These are phyloP conservation scores for Camponotus pennsylvanicus DNA, from an alignment of 1,140 invertebrate genomes.

Conservation along the genomic window DNA sequence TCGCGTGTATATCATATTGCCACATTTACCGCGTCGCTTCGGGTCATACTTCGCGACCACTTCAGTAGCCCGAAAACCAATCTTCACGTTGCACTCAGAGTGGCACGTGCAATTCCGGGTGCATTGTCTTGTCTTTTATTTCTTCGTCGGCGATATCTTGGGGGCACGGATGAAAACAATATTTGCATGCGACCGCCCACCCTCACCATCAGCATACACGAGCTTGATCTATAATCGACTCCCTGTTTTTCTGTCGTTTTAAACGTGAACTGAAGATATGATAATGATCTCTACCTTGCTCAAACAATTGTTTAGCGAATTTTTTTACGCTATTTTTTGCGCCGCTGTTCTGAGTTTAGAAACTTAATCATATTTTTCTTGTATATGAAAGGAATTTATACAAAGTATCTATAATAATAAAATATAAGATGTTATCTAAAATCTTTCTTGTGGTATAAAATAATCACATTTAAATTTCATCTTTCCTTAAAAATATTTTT, in stretches of 20 bases:
- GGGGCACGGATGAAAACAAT: conserved; percentile 55
- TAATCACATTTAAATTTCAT: conserved; percentile 25
- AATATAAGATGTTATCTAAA: background rate
- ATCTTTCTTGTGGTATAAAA: background rate
- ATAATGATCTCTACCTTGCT: background rate
- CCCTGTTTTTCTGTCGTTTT: background rate
- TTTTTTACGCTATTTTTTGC: background rate
- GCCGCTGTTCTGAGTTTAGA: background rate
- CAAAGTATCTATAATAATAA: background rate
- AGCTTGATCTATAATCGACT: conserved; percentile 16
- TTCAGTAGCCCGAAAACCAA: conserved; percentile 72
- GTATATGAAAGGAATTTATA: background rate
- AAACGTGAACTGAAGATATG: conserved; percentile 25
- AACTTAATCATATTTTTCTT: background rate
- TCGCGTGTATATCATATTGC: conserved; percentile 78
- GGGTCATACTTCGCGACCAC: conserved; percentile 71
- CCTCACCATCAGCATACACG: conserved; percentile 37
- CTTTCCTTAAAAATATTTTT: conserved; percentile 1
- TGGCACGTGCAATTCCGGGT: conserved; percentile 58
- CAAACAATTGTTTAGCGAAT: conserved; percentile 4
- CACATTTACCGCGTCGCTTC: conserved; percentile 78
- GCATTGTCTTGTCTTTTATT: conserved; percentile 29
- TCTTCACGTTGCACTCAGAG: conserved; percentile 49
- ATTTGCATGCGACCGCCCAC: conserved; percentile 59
- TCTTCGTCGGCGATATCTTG: conserved; percentile 37